Evolutionary conservation across 2,888 invertebrate species (phyloP).

Genomic region (Hypselothyrea guttata): DNA sequence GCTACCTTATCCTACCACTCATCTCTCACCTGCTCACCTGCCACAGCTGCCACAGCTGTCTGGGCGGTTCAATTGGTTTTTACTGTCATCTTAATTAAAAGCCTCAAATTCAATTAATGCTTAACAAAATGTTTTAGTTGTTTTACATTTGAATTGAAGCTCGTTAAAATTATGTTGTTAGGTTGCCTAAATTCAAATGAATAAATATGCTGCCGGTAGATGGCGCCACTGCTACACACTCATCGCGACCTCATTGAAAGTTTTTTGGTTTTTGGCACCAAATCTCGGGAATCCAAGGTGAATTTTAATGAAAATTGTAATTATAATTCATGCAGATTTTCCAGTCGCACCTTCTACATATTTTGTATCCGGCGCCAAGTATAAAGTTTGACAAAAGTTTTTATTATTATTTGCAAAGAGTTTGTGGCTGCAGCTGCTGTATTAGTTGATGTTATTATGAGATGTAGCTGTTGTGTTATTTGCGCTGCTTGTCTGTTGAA

Average conservation of each 20-base stretch:
- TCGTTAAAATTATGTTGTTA: slow-evolving; percentile 68
- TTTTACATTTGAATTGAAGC: slow-evolving; percentile 58
- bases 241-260: slow-evolving; percentile 42
- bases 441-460: slow-evolving; percentile 48
- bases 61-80: slow-evolving; percentile 42
- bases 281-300: slow-evolving; percentile 59
- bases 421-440: slow-evolving; percentile 34
- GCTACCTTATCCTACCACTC: not conserved
- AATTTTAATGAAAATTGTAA: slow-evolving; percentile 76
- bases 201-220: slow-evolving; percentile 24
- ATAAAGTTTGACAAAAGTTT: slow-evolving; percentile 65
- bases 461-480: slow-evolving; percentile 52
- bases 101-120: slow-evolving; percentile 58
- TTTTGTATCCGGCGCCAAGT: slow-evolving; percentile 22
- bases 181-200: slow-evolving; percentile 31
- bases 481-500: slow-evolving; percentile 57
- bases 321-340: slow-evolving; percentile 73
- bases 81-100: slow-evolving; percentile 62
- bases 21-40: not conserved
- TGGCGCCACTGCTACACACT: slow-evolving; percentile 58
- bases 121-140: slow-evolving; percentile 28
- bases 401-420: slow-evolving; percentile 52
- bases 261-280: slow-evolving; percentile 34
- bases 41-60: not conserved
- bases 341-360: slow-evolving; percentile 8